Percentiles rank a stretch among this genome's conserved stretches.
phyloP scores from a whole-genome alignment of 2,113 vertebrate species.

The Pholis gunnellus region DNA sequence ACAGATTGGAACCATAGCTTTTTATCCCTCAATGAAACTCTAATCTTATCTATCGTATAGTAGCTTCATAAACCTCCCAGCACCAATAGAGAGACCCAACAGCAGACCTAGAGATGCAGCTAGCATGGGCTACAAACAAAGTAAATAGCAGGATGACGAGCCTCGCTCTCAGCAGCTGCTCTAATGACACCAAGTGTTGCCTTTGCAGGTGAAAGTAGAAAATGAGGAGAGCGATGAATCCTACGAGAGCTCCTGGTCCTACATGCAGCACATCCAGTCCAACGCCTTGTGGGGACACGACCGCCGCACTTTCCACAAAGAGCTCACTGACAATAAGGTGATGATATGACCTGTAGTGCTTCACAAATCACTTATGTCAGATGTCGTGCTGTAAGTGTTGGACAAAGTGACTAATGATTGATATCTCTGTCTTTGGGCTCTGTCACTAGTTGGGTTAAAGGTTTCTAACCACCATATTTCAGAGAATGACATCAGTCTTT shows the following conservation, averaged over 20 bases:
- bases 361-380: not conserved
- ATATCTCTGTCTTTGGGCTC: not conserved
- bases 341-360: not conserved
- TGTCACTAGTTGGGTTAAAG: not conserved
- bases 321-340: constrained; percentile 73
- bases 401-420: not conserved
- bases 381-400: not conserved
- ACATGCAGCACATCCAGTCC: constrained; percentile 79
- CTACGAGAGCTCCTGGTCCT: constrained; percentile 93
- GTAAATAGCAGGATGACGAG: not conserved
- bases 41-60: too few relatives aligned
- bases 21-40: not conserved
- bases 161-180: not conserved
- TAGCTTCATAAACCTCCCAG: not conserved
- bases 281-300: constrained; percentile 67
- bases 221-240: constrained; percentile 92
- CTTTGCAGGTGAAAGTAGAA: constrained; percentile 86
- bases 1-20: too few relatives aligned
- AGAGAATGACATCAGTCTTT: not conserved
- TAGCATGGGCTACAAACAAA: not conserved
- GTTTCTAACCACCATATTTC: not conserved
- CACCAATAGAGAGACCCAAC: not conserved
- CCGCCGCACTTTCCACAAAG: constrained; percentile 77
- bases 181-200: not conserved
- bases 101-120: not conserved